Evolutionary conservation across 2,888 invertebrate species (phyloP).

Genomic region (Polyommatus iphigenia): DNA sequence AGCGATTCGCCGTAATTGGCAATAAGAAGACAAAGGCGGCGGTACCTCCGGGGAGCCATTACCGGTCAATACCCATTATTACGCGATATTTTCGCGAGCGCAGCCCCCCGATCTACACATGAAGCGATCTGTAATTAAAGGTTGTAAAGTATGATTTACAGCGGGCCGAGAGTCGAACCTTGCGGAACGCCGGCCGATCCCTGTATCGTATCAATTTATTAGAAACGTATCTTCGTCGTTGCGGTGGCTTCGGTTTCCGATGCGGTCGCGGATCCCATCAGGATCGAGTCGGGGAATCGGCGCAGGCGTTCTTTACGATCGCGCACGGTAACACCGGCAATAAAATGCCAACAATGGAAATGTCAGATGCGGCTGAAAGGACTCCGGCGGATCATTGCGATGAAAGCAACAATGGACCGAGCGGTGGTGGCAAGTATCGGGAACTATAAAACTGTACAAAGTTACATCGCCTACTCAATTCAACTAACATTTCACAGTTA

Average conservation of each 20-base stretch:
- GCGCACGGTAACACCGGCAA: constrained; percentile 76
- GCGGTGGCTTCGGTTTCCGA: constrained; percentile 72
- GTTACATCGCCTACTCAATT: constrained; percentile 51
- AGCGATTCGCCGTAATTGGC: constrained; percentile 79
- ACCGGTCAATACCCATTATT: constrained; percentile 80
- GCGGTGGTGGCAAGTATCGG: constrained; percentile 75
- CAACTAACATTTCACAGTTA: constrained; percentile 26
- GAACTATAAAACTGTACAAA: constrained; percentile 59
- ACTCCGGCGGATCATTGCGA: constrained; percentile 72
- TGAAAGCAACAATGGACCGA: constrained; percentile 77
- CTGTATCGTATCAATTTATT: constrained; percentile 76
- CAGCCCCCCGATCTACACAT: constrained; percentile 76
- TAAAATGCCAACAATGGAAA: constrained; percentile 79
- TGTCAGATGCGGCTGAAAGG: constrained; percentile 74
- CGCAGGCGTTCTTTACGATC: constrained; percentile 75
- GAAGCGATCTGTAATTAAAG: constrained; percentile 80
- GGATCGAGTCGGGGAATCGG: constrained; percentile 63
- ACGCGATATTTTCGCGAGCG: constrained; percentile 79
- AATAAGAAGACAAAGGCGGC: constrained; percentile 79
- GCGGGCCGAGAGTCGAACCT: constrained; percentile 69
- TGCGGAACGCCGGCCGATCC: constrained; percentile 72
- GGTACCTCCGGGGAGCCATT: constrained; percentile 77
- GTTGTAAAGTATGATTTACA: constrained; percentile 80
- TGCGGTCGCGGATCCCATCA: constrained; percentile 75
- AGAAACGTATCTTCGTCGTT: constrained; percentile 75